Base-by-base conservation (phyloP, 2,113 vertebrate genomes). In the Choloepus hoffmanni region DNA sequence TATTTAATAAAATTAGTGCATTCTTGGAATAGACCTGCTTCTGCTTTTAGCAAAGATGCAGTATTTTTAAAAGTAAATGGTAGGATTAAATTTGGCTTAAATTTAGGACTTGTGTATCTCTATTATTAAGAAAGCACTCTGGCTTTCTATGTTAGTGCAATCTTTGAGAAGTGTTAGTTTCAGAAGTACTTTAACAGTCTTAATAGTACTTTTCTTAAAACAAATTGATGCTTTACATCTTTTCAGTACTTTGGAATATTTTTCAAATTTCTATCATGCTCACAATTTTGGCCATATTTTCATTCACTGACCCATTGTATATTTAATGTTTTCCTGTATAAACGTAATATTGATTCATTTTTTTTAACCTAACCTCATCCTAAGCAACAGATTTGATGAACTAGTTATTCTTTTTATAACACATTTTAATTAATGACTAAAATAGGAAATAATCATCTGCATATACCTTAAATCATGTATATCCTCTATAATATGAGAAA, bases 241-340 rank as follows among this genome's bases (percentile, higher is more conserved):
- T 88, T 90, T 91, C 45, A 78, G 36, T 83, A n/a, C 53, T 65
- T 63, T 33, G 26, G 43, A 70, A 82, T 60, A 70, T 40, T 92
- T 68, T 90, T 72, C 36, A 85, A 50, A 40, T 48, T 92, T 73
- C 33, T 73, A 12, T 88, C 45, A 53, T 26, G 28, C 24, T 85
- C 14, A 93, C 28, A 81, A 48, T 77, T 95, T 40, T 77, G 40
- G 60, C 60, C 76, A 45, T 53, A 76, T 85, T 77, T 90, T 43
- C 50, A 82, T 74, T 95, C 50, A 7, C 7, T 53, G 2, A 68
- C 67, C 43, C 50, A 68, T 53, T 60, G 62, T 15, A 68, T 36
- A 73, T 87, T 90, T 81, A 90, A 74, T 85, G 72, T 36, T 76
- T 89, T 92, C 53, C 28, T 82, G n/a, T n/a, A 93, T 70, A 68